Percentiles rank a stretch among this genome's conserved stretches.
phyloP scores from a whole-genome alignment of 2,113 vertebrate genomes.

The Candoia aspera region DNA sequence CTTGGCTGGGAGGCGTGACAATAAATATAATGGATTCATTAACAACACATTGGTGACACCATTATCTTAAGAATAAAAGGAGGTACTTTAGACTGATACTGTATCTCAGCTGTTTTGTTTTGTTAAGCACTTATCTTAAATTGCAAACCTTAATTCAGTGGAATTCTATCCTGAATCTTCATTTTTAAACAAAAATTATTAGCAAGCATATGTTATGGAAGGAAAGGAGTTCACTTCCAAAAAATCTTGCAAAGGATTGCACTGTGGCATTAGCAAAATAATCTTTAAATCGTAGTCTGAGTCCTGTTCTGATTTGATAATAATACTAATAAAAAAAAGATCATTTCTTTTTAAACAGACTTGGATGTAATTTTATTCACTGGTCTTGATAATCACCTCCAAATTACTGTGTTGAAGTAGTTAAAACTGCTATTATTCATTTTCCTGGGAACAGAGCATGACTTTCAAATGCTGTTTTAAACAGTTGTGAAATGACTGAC shows the following conservation, averaged over 20 bases:
- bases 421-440: not conserved
- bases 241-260: not conserved
- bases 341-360: not conserved
- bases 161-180: not conserved
- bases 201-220: not conserved
- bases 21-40: not conserved
- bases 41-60: not conserved
- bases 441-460: not conserved
- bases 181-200: not conserved
- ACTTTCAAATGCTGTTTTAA: not conserved
- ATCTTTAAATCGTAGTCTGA: not conserved
- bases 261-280: not conserved
- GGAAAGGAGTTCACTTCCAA: not conserved
- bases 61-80: not conserved
- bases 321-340: no score
- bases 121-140: not conserved
- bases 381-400: not conserved
- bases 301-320: not conserved
- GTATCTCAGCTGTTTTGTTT: not conserved
- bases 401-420: fast-evolving
- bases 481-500: not conserved
- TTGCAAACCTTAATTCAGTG: not conserved
- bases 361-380: not conserved
- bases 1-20: not conserved
- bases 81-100: not conserved